Evolutionary conservation across 2,797 vertebrate genomes (phyloP), one percentile per base, ranked within the genome.

Genomic region (Melanotaenia nigrans): DNA sequence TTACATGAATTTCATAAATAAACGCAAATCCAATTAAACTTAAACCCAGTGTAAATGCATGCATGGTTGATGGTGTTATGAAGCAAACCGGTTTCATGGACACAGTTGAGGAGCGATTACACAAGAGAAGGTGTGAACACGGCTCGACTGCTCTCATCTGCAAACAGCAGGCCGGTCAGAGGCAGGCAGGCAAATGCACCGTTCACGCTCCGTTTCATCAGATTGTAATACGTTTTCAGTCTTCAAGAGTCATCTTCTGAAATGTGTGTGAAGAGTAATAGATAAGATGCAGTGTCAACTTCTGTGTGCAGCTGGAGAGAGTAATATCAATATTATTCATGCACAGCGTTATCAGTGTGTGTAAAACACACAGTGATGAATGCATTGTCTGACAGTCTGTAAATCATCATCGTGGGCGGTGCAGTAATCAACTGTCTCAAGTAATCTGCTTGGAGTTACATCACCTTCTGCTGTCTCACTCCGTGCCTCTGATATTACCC

Each of bases 21-120:
- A 86, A 36, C 67, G 13, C 51, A 55, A 58, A 73, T 24, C 55
- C 59, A 72, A 60, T 57, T 71, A 78, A 73, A 42, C 51, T 59
- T 73, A 71, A 78, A 79, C 45, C 40, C 22, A 60, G 35, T 53
- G 59, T 71, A 68, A 78, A 76, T 56, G 47, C n/a, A 57, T 75
- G 77, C 73, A 77, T 54, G 53, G 60, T 55, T 84, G 82, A 76
- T 79, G 71, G 79, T 76, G 78, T 85, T 79, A 74, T 67, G 35
- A 62, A 56, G 54, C 2, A 25, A 56, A 75, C 55, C 63, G 74
- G 71, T 47, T 76, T 64, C 60, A 65, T 65, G 76, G 67, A 77
- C 65, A 40, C 49, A 53, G 61, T 40, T 22, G 57, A 38, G 47
- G 65, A 65, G 7, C 53, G 57, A 73, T 76, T 73, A 77, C 56